These are phyloP conservation scores for Pterostichus madidus DNA, from an alignment of 2,888 invertebrate species.

Conservation along the genomic window DNA sequence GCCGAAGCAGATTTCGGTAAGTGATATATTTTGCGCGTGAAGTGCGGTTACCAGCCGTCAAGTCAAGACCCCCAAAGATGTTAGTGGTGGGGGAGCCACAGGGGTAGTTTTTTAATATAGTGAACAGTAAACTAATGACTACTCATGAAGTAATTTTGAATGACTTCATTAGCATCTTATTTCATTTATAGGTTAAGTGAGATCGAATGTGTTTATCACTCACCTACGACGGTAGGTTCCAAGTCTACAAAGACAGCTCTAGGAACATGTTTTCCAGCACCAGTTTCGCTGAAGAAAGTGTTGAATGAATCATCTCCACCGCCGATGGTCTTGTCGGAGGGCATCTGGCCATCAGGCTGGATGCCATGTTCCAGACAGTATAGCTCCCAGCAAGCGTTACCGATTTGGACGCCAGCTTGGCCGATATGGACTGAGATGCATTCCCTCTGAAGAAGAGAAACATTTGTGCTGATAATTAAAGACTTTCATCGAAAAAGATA, in stretches of 20 bases:
- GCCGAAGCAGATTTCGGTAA: too few species aligned
- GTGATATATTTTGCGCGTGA: too few species aligned
- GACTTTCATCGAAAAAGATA: too few species aligned
- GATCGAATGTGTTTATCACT: constrained; percentile 70
- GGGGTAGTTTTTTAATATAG: too few species aligned
- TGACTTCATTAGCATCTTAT: too few species aligned
- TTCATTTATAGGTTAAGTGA: too few species aligned
- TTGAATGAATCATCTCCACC: constrained; percentile 89
- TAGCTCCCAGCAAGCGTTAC: constrained; percentile 92
- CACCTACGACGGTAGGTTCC: constrained; percentile 95
- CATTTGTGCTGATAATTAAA: too few species aligned
- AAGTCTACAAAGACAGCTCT: constrained; percentile 93
- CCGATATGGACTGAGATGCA: constrained; percentile 93
- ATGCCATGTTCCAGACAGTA: constrained; percentile 90
- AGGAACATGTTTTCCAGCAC: constrained; percentile 91
- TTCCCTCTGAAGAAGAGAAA: constrained; percentile 83
- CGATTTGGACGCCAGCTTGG: constrained; percentile 92
- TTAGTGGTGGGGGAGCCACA: too few species aligned
- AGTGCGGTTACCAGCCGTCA: too few species aligned
- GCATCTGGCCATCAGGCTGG: constrained; percentile 93
- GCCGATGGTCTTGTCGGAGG: constrained; percentile 87
- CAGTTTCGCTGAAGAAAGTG: constrained; percentile 89
- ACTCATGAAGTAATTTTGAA: too few species aligned
- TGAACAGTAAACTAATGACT: constrained; percentile 4
- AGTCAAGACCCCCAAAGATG: too few species aligned